These are phyloP conservation scores for Limnothrissa miodon DNA, from an alignment of 2,113 vertebrate genomes.

Conservation along the genomic window DNA sequence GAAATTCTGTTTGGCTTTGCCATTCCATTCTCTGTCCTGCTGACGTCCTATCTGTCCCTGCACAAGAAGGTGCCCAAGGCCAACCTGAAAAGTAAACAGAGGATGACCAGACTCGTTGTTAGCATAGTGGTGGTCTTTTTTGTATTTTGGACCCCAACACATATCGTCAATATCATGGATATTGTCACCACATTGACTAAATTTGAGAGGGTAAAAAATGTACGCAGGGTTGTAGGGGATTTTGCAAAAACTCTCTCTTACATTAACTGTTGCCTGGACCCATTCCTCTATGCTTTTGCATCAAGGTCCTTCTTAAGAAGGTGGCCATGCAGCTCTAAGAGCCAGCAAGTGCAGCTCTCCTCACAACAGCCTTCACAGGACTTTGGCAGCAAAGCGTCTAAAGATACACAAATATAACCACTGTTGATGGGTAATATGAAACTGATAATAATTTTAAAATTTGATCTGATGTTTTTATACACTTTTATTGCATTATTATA, in stretches of 20 bases:
- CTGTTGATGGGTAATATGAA: too few relatives aligned
- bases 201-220: constrained; percentile 33
- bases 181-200: constrained; percentile 47
- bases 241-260: constrained; percentile 62
- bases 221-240: constrained; percentile 41
- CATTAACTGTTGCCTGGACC: constrained; percentile 71
- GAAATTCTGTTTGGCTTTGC: constrained; percentile 66
- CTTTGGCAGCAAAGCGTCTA: neutral
- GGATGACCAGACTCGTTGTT: constrained; percentile 54
- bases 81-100: constrained; percentile 20
- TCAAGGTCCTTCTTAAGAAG: constrained; percentile 38
- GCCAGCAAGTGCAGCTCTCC: neutral
- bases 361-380: neutral
- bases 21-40: constrained; percentile 62
- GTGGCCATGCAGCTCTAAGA: too few relatives aligned
- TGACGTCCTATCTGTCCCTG: constrained; percentile 59
- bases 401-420: too few relatives aligned
- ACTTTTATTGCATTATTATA: too few relatives aligned
- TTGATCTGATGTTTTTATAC: too few relatives aligned
- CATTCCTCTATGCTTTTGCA: constrained; percentile 68
- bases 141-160: constrained; percentile 69
- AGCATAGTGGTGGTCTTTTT: constrained; percentile 61
- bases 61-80: constrained; percentile 52
- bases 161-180: constrained; percentile 62
- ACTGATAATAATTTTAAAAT: too few relatives aligned